Evolutionary conservation across 2,888 invertebrate genomes (phyloP), one percentile per base, ranked within the genome.

Genomic region (Patella pellucida): DNA sequence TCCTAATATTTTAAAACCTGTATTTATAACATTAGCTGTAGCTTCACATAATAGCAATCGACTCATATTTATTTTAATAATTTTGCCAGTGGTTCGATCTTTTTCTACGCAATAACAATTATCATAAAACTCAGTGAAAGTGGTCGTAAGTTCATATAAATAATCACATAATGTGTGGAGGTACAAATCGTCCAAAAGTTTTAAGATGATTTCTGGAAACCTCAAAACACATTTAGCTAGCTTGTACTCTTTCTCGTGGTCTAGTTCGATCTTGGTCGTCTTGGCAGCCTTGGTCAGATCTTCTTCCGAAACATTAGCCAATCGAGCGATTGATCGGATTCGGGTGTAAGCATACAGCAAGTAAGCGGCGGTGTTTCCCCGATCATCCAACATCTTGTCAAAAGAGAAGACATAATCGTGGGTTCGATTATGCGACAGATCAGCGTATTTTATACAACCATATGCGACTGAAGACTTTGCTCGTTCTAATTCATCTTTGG

Each of bases 321-420:
- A 90, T 41, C 92, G 88, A 9, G 91, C 88, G 72, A 93, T 92
- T 1, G 92, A 92, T 77, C 92, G 92, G 82, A 99, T 99, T 67
- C 99, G 93, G 14, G 98, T 98, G 84, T 96, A 94, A 0, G 97
- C 97, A 91, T 99, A 99, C 11, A 99, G 92, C 73, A 99, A 92
- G 90, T 99, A 99, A 0, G 98, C 98, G 0, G 99, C 99, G 0
- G 99, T 99, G 90, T 99, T 99, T 14, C 99, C 99, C 90, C 96
- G 95, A 90, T 99, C 99, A 88, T 99, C 98, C 81, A 99, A 93
- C 99, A 99, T 99, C 93, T 97, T 97, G 89, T 99, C 98, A 91
- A 98, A 99, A 0, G 98, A 98, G 92, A 99, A 99, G 2, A 99
- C 94, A 89, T 99, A 99, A 89, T 99, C 99, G 89, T 96, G 95